Conservation (phyloP, 2,888 invertebrate species). For the Drosophila putrida region DNA sequence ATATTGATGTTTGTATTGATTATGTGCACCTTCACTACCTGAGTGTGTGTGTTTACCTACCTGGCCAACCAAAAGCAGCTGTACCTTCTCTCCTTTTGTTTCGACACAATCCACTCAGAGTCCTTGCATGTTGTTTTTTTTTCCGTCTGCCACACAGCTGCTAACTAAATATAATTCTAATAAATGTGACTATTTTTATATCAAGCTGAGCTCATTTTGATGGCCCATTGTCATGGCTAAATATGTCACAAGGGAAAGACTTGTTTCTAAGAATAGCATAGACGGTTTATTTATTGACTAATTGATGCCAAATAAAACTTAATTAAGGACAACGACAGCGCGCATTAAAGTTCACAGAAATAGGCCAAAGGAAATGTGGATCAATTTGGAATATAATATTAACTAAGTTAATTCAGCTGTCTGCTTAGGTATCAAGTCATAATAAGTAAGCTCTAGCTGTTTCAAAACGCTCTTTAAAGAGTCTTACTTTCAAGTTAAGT, state of each 20-base stretch:
- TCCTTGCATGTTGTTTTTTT: neutral
- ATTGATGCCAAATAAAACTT: conserved; percentile 17
- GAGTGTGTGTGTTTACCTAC: conserved; percentile 17
- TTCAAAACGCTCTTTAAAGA: no score
- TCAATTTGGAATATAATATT: neutral
- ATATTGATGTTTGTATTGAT: conserved; percentile 65
- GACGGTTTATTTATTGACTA: conserved; percentile 20
- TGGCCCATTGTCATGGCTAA: conserved; percentile 18
- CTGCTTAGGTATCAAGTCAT: no score
- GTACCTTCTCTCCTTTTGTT: neutral
- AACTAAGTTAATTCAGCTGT: no score
- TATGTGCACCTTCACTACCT: conserved; percentile 17
- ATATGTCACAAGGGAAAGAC: conserved; percentile 9
- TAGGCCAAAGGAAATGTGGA: neutral
- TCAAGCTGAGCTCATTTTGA: conserved; percentile 18
- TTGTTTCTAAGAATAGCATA: conserved; percentile 6
- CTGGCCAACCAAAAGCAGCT: conserved; percentile 24
- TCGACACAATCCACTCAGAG: neutral
- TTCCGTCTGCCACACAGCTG: conserved; percentile 32
- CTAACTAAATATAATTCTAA: conserved; percentile 37
- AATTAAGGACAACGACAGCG: neutral
- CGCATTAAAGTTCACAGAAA: neutral
- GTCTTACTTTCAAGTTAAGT: no score
- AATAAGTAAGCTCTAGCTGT: no score
- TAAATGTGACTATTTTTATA: conserved; percentile 33